A percentile compares a stretch with the other conserved stretches of the same genome.
Evolutionary conservation across 2,797 vertebrate genomes (phyloP).

Genomic region (Dermochelys coriacea): DNA sequence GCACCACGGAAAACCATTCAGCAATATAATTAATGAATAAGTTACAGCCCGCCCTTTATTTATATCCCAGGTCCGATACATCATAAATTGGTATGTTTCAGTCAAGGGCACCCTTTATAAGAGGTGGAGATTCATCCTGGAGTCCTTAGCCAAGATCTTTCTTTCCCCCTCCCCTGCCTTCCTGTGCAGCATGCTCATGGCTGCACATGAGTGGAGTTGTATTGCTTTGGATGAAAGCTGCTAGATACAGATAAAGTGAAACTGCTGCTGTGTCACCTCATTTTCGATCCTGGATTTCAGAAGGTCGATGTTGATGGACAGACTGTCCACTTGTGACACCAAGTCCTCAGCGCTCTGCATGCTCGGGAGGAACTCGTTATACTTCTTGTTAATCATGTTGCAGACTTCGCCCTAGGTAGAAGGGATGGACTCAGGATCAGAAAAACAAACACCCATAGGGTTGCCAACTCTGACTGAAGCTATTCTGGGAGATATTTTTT

Average conservation of each 20-base stretch:
- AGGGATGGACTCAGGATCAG: background rate
- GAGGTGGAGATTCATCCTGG: rapidly evolving
- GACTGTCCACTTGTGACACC: constrained; percentile 85
- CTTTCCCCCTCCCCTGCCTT: background rate
- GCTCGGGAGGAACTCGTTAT: constrained; percentile 92
- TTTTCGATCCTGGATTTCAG: constrained; percentile 89
- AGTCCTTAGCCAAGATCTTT: background rate
- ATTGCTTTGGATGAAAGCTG: rapidly evolving
- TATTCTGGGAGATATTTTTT: too few species aligned
- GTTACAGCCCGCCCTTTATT: rapidly evolving
- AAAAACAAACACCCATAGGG: too few species aligned
- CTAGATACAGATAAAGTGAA: rapidly evolving
- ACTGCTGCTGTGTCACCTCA: constrained; percentile 82
- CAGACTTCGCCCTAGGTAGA: constrained; percentile 86
- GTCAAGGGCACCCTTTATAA: rapidly evolving
- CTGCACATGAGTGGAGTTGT: background rate
- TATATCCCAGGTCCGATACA: rapidly evolving
- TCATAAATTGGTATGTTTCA: rapidly evolving
- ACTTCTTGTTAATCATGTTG: constrained; percentile 91
- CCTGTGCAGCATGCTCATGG: background rate
- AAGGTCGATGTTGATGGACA: constrained; percentile 86
- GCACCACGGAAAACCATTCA: rapidly evolving
- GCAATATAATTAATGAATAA: rapidly evolving
- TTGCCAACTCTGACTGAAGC: too few species aligned
- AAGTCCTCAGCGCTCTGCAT: constrained; percentile 89